phyloP scores from a whole-genome alignment of 2,797 vertebrate genomes.

The Liparis tanakae region DNA sequence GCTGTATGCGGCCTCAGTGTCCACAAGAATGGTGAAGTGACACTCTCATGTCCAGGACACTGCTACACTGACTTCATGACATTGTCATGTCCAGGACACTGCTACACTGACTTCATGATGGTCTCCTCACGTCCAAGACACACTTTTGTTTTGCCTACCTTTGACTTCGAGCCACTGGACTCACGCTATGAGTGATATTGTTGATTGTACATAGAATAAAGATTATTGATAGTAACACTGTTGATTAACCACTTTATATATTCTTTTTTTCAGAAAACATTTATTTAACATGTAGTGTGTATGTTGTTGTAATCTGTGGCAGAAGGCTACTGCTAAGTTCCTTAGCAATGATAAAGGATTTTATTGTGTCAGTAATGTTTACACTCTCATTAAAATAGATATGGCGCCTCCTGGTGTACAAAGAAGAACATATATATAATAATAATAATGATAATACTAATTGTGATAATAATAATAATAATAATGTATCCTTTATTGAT shows the following conservation, averaged over 20 bases:
- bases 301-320: constrained; percentile 29
- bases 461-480: too few species aligned
- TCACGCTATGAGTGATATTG: not conserved
- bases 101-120: too few species aligned
- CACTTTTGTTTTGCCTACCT: too few species aligned
- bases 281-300: constrained; percentile 16
- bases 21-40: too few species aligned
- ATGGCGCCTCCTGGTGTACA: constrained; percentile 54
- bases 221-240: constrained; percentile 34
- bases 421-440: constrained; percentile 27
- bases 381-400: constrained; percentile 13
- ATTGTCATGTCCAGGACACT: too few species aligned
- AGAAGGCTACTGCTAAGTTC: not conserved
- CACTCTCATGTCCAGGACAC: too few species aligned
- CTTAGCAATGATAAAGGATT: not conserved
- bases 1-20: too few species aligned
- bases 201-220: constrained; percentile 51
- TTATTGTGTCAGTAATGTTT: not conserved
- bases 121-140: too few species aligned
- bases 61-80: too few species aligned
- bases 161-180: too few species aligned
- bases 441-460: too few species aligned
- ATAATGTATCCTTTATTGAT: too few species aligned
- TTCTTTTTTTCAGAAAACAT: constrained; percentile 40
- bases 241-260: constrained; percentile 47